Conservation (phyloP, 1,140 invertebrate genomes). For the Archegozetes longisetosus region DNA sequence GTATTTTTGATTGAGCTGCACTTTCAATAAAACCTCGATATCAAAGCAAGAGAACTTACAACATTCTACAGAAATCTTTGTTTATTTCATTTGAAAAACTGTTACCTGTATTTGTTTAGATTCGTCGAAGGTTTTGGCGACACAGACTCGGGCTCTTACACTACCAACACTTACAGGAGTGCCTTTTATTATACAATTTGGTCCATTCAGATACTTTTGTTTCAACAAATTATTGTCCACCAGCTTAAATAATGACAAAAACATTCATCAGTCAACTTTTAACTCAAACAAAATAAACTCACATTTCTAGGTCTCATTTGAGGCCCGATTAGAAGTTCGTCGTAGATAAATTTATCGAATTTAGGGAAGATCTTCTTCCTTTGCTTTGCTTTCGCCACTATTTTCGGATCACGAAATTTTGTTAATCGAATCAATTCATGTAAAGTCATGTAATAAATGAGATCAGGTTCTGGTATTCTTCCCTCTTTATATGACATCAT, state of each 20-base stretch:
- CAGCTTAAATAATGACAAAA: background rate
- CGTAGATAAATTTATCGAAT: conserved; percentile 42
- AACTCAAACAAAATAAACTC: background rate
- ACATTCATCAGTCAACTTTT: background rate
- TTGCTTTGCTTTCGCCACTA: conserved; percentile 46
- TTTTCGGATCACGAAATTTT: conserved; percentile 33
- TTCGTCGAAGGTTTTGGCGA: conserved; percentile 36
- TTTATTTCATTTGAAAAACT: too few species aligned
- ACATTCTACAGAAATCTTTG: too few species aligned
- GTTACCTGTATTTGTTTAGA: conserved; percentile 30
- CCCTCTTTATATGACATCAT: conserved; percentile 39
- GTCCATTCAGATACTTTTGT: background rate
- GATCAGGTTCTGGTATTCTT: conserved; percentile 42
- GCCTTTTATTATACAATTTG: conserved; percentile 33
- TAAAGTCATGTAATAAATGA: conserved; percentile 51
- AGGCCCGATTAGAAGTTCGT: conserved; percentile 41
- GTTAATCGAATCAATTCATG: conserved; percentile 45
- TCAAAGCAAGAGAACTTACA: too few species aligned
- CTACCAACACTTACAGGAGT: conserved; percentile 52
- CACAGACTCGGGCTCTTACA: conserved; percentile 46
- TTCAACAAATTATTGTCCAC: background rate
- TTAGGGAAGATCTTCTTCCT: conserved; percentile 39
- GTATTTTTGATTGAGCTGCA: too few species aligned
- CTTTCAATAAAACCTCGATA: too few species aligned
- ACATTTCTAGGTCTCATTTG: conserved; percentile 1